Base-by-base conservation (phyloP, 1,140 invertebrate species). In the Heliconius congener region DNA sequence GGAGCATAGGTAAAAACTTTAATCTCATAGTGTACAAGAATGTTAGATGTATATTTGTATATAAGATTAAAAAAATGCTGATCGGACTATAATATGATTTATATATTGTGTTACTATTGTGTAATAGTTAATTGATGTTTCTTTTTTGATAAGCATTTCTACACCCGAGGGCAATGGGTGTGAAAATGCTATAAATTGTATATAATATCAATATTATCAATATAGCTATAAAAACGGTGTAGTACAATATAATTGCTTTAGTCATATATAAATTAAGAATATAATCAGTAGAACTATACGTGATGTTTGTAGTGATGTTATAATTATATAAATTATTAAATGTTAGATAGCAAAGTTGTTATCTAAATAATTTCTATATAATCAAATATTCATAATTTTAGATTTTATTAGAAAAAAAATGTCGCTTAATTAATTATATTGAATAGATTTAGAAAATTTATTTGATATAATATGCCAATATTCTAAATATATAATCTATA, bases 91-190 rank as follows among this genome's bases (percentile, higher is more conserved):
- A 93, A 91, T 86, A 66, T 66, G 3, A 27, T 66, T 66, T 66
- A 66, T 66, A 27, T 6, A 60, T 66, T 27, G 11, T 1, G 4
- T 27, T 66, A 27, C 23, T 11, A 23, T 13, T 66, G 0, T 23
- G n/a, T 46, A 13, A 46, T 46, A 46, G 16, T 52, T 52, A 52
- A 52, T 52, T 52, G 50, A 18, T 52, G 50, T 19, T 66, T 66
- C 16, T 66, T 9, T 66, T 13, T 66, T 66, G 30, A 87, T 88
- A 88, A 30, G 60, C 81, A 87, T 89, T 89, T 91, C 85, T 91
- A 85, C 85, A 90, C 86, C 91, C 87, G 72, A 37, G 92, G 92
- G 92, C 92, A 93, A 93, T 93, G 87, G 89, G 85, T 93, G 80
- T 82, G 88, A 85, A 91, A 87, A 88, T 88, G 82, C 85, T 30